A percentile compares a stretch with the other conserved stretches of the same genome.
These are phyloP conservation scores for Nematostella vectensis DNA, from an alignment of 92 coral and sea anemone species.

Conservation along the genomic window DNA sequence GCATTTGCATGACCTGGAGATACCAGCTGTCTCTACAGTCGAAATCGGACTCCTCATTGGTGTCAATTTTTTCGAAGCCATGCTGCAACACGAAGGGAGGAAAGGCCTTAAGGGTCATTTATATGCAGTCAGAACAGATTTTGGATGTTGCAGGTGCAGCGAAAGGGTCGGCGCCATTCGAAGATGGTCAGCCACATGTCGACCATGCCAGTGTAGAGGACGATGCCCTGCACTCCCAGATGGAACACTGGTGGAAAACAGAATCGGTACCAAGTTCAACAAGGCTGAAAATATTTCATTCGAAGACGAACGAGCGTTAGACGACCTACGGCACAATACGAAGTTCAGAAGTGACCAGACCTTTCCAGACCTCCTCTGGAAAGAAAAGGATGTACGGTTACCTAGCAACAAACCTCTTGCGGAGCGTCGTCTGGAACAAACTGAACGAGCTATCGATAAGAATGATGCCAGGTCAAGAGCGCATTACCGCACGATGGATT, in stretches of 20 bases:
- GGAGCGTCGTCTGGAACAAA: constrained; percentile 22
- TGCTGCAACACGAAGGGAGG: constrained; percentile 18
- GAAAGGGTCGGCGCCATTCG: constrained; percentile 13
- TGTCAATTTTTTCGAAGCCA: constrained; percentile 43
- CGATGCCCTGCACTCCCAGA: constrained; percentile 26
- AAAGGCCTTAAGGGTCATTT: constrained; percentile 48
- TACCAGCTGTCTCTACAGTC: constrained; percentile 37
- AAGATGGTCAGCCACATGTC: constrained; percentile 19
- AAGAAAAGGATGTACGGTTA: constrained; percentile 9
- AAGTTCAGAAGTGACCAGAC: constrained; percentile 39
- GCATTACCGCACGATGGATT: constrained; percentile 29
- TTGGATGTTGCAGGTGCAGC: constrained; percentile 57
- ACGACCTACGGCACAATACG: constrained; percentile 23
- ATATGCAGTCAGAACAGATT: constrained; percentile 49
- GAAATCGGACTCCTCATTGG: constrained; percentile 46
- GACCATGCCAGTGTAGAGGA: constrained; percentile 18
- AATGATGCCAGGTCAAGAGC: constrained; percentile 21
- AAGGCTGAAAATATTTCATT: constrained; percentile 10
- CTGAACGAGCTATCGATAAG: constrained; percentile 27
- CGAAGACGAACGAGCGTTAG: constrained; percentile 44
- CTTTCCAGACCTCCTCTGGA: constrained; percentile 44
- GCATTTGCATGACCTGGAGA: constrained; percentile 43
- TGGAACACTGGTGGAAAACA: constrained; percentile 60
- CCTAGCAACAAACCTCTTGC: constrained; percentile 38
- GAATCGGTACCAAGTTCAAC: constrained; percentile 55